These are phyloP conservation scores for Pelvicachromis taeniatus DNA, from an alignment of 2,113 vertebrate species.

Conservation along the genomic window DNA sequence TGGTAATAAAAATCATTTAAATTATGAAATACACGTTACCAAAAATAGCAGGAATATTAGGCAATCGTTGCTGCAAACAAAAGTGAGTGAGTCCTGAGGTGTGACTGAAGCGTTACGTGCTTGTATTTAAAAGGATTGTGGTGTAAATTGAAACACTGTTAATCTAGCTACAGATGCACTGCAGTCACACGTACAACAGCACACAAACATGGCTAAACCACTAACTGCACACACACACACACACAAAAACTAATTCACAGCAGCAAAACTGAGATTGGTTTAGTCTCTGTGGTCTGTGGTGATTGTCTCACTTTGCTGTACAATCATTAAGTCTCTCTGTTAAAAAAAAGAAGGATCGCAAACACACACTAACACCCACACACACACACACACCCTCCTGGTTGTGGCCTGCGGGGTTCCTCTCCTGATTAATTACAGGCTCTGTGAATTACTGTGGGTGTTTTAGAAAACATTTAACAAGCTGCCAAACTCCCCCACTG, in stretches of 20 bases:
- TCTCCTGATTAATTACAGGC: slow-evolving; percentile 51
- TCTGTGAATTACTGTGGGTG: slow-evolving; percentile 51
- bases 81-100: background rate
- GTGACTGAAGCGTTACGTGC: background rate
- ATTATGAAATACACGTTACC: background rate
- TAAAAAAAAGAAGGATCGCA: background rate
- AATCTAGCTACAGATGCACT: background rate
- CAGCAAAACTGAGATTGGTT: background rate
- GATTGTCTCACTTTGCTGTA: slow-evolving; percentile 18
- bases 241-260: background rate
- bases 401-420: slow-evolving; percentile 16
- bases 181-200: background rate
- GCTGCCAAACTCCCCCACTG: slow-evolving; percentile 54
- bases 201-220: background rate
- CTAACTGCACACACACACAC: background rate
- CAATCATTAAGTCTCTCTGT: slow-evolving; percentile 10
- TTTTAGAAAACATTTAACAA: slow-evolving; percentile 59
- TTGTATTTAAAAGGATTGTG: background rate
- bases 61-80: background rate
- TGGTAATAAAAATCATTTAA: background rate
- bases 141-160: background rate
- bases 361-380: background rate
- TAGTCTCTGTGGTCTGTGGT: background rate
- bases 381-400: background rate
- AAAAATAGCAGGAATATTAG: background rate